A percentile compares a stretch with the other conserved stretches of the same genome.
phyloP scores from a whole-genome alignment of 2,797 vertebrate species.

The Diceros bicornis region DNA sequence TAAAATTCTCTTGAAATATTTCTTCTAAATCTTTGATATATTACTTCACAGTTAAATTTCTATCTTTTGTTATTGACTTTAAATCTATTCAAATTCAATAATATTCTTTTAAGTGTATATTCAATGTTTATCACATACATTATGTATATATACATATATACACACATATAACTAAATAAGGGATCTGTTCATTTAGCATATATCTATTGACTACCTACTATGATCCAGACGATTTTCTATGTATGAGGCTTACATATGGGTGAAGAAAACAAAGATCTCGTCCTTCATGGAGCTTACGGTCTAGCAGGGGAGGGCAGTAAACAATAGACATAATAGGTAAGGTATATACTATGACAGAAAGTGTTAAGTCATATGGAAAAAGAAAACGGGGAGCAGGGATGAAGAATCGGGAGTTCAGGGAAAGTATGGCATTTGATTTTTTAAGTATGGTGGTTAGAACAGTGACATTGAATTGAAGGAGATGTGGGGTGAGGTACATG shows the following conservation, averaged over 20 bases:
- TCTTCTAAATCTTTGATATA: neutral
- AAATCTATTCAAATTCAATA: neutral
- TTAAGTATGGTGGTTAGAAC: neutral
- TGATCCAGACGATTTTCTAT: neutral
- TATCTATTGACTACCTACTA: neutral
- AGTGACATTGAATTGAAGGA: neutral
- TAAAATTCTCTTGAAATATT: conserved; percentile 16
- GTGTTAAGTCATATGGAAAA: neutral
- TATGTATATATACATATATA: neutral
- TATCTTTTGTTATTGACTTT: neutral
- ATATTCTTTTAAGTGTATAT: neutral
- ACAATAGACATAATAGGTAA: neutral
- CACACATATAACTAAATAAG: neutral
- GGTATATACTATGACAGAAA: neutral
- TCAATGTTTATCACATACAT: neutral
- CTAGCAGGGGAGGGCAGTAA: neutral
- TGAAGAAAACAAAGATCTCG: neutral
- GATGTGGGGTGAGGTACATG: neutral
- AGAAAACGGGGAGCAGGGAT: neutral
- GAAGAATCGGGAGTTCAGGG: neutral
- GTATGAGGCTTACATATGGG: neutral
- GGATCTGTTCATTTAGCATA: neutral
- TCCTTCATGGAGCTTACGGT: neutral
- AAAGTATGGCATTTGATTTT: neutral
- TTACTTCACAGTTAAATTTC: neutral